A percentile compares a stretch with the other conserved stretches of the same genome.
These are phyloP conservation scores for Neodiprion pinetum DNA, from an alignment of 1,140 invertebrate species.

Conservation along the genomic window DNA sequence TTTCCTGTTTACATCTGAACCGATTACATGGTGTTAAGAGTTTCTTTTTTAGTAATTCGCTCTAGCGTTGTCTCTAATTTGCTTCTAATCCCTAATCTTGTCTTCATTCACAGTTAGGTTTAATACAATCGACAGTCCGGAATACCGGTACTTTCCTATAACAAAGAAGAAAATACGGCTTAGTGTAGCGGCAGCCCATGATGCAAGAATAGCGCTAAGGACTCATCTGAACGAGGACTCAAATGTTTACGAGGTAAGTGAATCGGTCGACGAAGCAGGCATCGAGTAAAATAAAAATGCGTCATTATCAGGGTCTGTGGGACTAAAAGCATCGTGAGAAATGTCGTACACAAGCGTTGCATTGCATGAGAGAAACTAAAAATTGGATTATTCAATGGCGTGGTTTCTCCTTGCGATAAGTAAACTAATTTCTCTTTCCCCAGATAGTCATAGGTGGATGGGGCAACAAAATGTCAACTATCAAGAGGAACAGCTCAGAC, in stretches of 20 bases:
- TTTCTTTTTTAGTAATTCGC: too few species aligned
- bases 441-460: conserved; percentile 47
- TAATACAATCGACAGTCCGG: conserved; percentile 40
- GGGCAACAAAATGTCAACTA: conserved; percentile 44
- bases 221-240: conserved; percentile 46
- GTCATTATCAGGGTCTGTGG: background rate
- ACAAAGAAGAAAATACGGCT: conserved; percentile 40
- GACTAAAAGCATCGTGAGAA: background rate
- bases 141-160: conserved; percentile 47
- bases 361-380: background rate
- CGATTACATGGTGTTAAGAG: too few species aligned
- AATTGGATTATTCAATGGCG: background rate
- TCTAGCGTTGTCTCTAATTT: too few species aligned
- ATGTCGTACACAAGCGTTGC: background rate
- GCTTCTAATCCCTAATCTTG: too few species aligned
- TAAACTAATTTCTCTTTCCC: background rate
- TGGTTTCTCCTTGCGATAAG: too few species aligned
- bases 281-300: background rate
- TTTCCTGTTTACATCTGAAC: too few species aligned
- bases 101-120: conserved; percentile 36
- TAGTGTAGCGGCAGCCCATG: conserved; percentile 39
- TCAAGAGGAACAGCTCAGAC: conserved; percentile 40
- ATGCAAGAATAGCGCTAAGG: conserved; percentile 48
- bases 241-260: conserved; percentile 45
- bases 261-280: background rate